Base-by-base conservation (phyloP, 2,888 invertebrate genomes). In the Xestia xanthographa region DNA sequence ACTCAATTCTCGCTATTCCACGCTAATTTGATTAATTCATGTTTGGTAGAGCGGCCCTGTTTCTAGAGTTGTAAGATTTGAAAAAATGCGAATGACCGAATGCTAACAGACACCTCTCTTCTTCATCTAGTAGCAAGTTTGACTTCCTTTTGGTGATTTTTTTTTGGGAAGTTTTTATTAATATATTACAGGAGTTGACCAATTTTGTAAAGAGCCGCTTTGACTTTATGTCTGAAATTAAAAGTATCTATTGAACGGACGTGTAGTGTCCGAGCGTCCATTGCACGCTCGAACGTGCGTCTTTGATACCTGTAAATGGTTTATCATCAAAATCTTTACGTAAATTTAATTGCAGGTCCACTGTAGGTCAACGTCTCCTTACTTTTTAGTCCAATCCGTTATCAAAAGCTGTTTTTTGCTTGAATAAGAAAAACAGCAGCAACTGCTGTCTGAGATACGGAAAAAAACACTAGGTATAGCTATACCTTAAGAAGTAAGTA, bases 51-150 rank as follows among this genome's bases (percentile, higher is more conserved):
- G 95, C 82, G 95, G 95, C 90, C 89, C 90, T 91, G 92, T 92
- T 91, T 92, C 91, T 90, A 90, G 87, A 87, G 90, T 92, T 89
- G 91, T 81, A 80, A 84, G 82, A 84, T 86, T 89, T 89, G 87
- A 91, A 74, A 82, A 82, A 87, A 90, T 87, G 87, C 86, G 91
- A 85, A 92, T 89, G 86, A 87, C 78, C 86, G 86, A 73, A 84
- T 72, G 82, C 84, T 88, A 81, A 90, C 87, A 89, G 92, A 91
- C 90, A 92, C 90, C 93, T 91, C 95, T 95, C 95, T 95, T 95
- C 95, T 95, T 95, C 95, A 82, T 94, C 93, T 83, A 91, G 94
- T 95, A 93, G 93, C 95, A 95, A 95, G 95, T 90, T 95, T 93
- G 95, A 95, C 95, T 95, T 95, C 95, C 95, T 95, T 95, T 95